Evolutionary conservation across 2,797 vertebrate species (phyloP), one percentile per base, ranked within the genome.

Genomic region (Falco novaeseelandiae): DNA sequence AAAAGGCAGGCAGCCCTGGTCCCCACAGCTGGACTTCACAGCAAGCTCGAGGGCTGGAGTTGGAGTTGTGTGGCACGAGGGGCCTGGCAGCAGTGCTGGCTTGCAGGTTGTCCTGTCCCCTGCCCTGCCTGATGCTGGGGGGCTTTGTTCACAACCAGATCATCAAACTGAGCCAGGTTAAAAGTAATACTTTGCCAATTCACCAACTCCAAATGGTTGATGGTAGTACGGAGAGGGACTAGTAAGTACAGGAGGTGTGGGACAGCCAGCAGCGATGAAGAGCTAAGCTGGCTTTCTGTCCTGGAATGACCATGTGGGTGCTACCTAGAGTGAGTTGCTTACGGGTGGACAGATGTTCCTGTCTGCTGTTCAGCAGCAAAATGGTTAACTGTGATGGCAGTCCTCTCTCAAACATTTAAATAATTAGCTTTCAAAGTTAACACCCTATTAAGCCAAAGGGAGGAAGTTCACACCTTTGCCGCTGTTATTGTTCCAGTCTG

Each of bases 381-480:
- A 42, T 46, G 58, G 57, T 94, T 90, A 92, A 86, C 55, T 58
- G 67, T 42, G 65, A 42, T 74, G 42, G 44, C 22, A 87, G 83
- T 27, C 62, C 63, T 87, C 40, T 63, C 30, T 42, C 51, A 81
- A 84, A 40, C 20, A 70, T 83, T 97, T 94, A 83, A 95, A 80
- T 96, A 96, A 94, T 81, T 83, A 95, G 20, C 77, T 54, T 95
- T 94, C 58, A 51, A 65, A 73, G 90, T 87, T 97, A 84, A 97
- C 96, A 93, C 82, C 78, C 90, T 96, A 80, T 82, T 79, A 96
- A 96, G 88, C 88, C 84, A 89, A 95, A 81, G 65, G 67, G 90
- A 96, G 95, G 97, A 98, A 96, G 94, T 96, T 97, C 96, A 94
- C 85, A 97, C 93, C 71, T 96, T 95, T 96, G 36, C 89, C 78